Conservation (phyloP, 2,888 invertebrate genomes). For the Tryphoninae sp. region DNA sequence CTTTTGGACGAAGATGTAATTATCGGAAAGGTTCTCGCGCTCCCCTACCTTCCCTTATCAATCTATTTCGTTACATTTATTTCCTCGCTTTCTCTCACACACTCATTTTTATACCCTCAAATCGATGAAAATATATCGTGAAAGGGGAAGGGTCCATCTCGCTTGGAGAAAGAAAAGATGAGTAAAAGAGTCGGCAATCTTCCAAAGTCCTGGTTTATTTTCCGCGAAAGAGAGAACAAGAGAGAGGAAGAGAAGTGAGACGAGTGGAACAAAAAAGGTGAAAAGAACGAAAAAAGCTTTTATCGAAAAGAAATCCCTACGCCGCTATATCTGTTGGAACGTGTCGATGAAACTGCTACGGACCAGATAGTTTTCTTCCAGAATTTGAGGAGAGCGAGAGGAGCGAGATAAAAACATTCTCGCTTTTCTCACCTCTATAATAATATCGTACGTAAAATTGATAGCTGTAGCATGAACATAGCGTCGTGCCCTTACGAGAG, state of each 20-base stretch:
- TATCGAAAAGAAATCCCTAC: slow-evolving; percentile 41
- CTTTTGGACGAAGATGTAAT: slow-evolving; percentile 38
- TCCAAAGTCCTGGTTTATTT: slow-evolving; percentile 5
- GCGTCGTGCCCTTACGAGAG: background rate
- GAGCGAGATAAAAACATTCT: slow-evolving; percentile 8
- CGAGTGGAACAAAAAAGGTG: no score
- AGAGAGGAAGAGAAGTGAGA: background rate
- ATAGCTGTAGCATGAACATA: background rate
- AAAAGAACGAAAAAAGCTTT: slow-evolving; percentile 43
- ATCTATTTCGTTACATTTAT: slow-evolving; percentile 45
- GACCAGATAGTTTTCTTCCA: slow-evolving; percentile 22
- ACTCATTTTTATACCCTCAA: background rate
- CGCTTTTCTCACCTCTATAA: background rate
- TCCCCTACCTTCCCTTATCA: background rate
- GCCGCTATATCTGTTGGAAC: slow-evolving; percentile 31
- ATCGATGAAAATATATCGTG: slow-evolving; percentile 28
- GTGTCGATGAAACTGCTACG: slow-evolving; percentile 47
- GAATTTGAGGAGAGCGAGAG: background rate
- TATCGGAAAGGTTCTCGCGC: slow-evolving; percentile 31
- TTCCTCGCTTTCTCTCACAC: slow-evolving; percentile 7
- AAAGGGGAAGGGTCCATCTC: background rate
- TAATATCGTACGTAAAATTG: no score
- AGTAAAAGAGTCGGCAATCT: slow-evolving; percentile 3
- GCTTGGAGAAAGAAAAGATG: slow-evolving; percentile 6
- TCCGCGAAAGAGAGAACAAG: background rate